These are phyloP conservation scores for Drosophila leonis DNA, from an alignment of 2,888 invertebrate species.

Conservation along the genomic window DNA sequence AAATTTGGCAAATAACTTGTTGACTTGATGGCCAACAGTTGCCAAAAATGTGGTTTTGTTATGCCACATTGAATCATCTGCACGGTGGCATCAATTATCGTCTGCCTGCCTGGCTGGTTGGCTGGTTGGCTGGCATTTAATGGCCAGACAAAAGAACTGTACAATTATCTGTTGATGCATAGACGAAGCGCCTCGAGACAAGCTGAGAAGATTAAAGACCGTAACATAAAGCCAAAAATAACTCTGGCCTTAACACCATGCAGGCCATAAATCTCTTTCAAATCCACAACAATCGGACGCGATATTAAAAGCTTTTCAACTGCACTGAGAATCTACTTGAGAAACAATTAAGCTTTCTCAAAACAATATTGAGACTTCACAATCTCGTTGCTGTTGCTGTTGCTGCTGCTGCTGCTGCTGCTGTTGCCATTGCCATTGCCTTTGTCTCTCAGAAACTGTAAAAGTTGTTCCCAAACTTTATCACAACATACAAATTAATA, in stretches of 20 bases:
- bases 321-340: conserved; percentile 21
- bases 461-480: conserved; percentile 47
- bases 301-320: conserved; percentile 30
- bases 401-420: background rate
- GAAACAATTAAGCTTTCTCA: conserved; percentile 13
- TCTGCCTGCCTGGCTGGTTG: conserved; percentile 19
- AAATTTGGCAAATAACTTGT: conserved; percentile 57
- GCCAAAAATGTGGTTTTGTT: conserved; percentile 41
- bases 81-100: conserved; percentile 79
- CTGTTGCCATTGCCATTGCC: background rate
- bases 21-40: conserved; percentile 46
- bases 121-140: conserved; percentile 41
- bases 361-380: conserved; percentile 50
- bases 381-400: background rate
- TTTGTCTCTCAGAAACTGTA: conserved; percentile 8
- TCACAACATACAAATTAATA: conserved; percentile 67
- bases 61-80: conserved; percentile 38
- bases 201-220: conserved; percentile 22
- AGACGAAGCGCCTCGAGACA: conserved; percentile 5
- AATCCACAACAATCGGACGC: conserved; percentile 2
- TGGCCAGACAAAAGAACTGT: conserved; percentile 50
- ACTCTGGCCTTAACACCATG: conserved; percentile 25
- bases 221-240: conserved; percentile 8
- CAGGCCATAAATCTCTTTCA: conserved; percentile 23
- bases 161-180: conserved; percentile 59